phyloP scores from a whole-genome alignment of 2,888 invertebrate genomes.

The Eristalis pertinax region DNA sequence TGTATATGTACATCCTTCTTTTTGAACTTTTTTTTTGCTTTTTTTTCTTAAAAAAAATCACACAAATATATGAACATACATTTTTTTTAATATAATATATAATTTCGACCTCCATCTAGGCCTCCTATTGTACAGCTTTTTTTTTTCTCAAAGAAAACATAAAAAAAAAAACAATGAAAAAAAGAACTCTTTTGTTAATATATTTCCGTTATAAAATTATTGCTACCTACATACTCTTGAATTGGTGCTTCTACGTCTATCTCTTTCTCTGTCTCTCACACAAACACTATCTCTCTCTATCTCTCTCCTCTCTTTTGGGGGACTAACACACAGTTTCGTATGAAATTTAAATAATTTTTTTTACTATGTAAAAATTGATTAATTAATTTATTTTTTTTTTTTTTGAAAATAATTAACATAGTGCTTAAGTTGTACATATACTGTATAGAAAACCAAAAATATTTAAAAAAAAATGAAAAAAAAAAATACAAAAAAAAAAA shows the following conservation, averaged over 20 bases:
- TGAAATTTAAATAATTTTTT: slow-evolving; percentile 38
- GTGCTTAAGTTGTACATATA: slow-evolving; percentile 76
- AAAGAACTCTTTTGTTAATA: slow-evolving; percentile 64
- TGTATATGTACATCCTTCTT: slow-evolving; percentile 74
- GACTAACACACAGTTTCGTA: slow-evolving; percentile 52
- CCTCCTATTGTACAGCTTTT: slow-evolving; percentile 64
- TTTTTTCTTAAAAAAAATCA: slow-evolving; percentile 8
- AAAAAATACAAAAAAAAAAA: slow-evolving; percentile 15
- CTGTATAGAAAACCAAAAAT: slow-evolving; percentile 57
- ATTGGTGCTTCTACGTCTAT: slow-evolving; percentile 71
- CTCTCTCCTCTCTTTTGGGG: slow-evolving; percentile 55
- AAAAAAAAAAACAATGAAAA: slow-evolving; percentile 28
- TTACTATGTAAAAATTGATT: slow-evolving; percentile 52
- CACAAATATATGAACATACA: slow-evolving; percentile 35
- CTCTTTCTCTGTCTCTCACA: slow-evolving; percentile 30
- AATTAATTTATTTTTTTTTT: slow-evolving; percentile 76
- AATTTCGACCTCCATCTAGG: slow-evolving; percentile 60
- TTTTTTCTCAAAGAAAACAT: slow-evolving; percentile 11
- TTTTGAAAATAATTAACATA: slow-evolving; percentile 73
- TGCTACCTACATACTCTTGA: slow-evolving; percentile 52
- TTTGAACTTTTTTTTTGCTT: slow-evolving; percentile 54
- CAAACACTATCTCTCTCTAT: slow-evolving; percentile 36
- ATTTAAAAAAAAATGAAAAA: slow-evolving; percentile 10
- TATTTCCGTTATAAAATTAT: slow-evolving; percentile 46
- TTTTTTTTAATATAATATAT: slow-evolving; percentile 18